Evolutionary conservation across 2,113 vertebrate genomes (phyloP).

Genomic region (Chroicocephalus ridibundus): DNA sequence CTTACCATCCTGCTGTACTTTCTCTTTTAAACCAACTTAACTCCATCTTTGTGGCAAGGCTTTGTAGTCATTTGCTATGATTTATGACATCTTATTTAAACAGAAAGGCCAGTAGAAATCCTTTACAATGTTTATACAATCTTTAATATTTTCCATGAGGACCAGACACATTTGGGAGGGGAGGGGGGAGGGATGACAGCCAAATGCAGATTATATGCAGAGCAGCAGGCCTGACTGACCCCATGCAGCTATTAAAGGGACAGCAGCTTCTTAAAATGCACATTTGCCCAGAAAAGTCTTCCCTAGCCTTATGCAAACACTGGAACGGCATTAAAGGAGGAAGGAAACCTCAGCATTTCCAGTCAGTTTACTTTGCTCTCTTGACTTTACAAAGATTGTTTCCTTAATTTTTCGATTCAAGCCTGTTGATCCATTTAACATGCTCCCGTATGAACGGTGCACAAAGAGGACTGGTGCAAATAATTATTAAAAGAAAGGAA

Average conservation of each 20-base stretch:
- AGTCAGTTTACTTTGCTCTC: not conserved
- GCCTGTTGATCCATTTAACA: not conserved
- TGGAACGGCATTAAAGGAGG: not conserved
- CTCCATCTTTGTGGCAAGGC: not conserved
- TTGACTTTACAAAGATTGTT: not conserved
- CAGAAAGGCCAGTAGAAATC: not conserved
- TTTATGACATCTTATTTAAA: not conserved
- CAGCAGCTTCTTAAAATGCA: not conserved
- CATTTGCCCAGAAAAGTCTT: not conserved
- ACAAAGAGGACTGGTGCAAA: not conserved
- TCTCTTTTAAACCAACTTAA: not conserved
- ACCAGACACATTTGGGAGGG: not conserved
- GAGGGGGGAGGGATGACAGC: not conserved
- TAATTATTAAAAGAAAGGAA: not conserved
- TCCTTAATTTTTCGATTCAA: not conserved
- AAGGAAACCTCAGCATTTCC: conserved; percentile 2
- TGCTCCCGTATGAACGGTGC: not conserved
- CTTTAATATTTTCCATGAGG: conserved; percentile 32
- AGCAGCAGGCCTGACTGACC: not conserved
- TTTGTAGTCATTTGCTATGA: not conserved
- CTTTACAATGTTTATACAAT: not conserved
- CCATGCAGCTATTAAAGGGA: not conserved
- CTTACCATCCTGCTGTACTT: not conserved
- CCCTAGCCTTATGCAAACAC: not conserved
- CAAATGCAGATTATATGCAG: not conserved